Conservation (phyloP, 1,140 invertebrate species). For the Vollenhovia emeryi region DNA sequence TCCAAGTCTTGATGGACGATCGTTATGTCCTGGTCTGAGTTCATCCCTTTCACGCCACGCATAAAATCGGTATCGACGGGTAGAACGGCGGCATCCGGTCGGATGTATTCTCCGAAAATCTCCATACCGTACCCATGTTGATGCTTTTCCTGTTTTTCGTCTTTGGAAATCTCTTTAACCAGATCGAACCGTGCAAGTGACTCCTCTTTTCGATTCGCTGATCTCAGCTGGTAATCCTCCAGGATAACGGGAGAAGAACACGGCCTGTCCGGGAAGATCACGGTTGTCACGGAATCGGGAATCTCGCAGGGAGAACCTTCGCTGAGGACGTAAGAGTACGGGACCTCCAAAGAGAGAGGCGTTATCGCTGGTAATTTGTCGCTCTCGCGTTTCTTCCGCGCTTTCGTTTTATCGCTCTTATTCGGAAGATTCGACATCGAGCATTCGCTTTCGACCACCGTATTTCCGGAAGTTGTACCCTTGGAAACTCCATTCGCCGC, state of each 20-base stretch:
- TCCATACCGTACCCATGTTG: background rate
- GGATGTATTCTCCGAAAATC: slow-evolving; percentile 61
- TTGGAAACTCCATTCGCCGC: background rate
- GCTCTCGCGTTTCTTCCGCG: slow-evolving; percentile 1
- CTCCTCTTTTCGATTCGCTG: background rate
- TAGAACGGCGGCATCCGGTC: slow-evolving; percentile 2
- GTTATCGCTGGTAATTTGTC: background rate
- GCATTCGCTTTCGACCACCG: background rate
- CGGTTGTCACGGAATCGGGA: slow-evolving; percentile 81
- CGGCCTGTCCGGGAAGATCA: slow-evolving; percentile 79
- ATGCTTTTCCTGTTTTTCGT: background rate
- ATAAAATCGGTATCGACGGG: slow-evolving; percentile 67
- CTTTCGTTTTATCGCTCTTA: background rate
- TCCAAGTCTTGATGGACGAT: slow-evolving; percentile 73
- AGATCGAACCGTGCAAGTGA: background rate
- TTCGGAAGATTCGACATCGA: background rate
- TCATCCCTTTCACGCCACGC: slow-evolving; percentile 59
- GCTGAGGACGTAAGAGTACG: slow-evolving; percentile 79
- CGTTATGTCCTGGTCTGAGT: slow-evolving; percentile 62
- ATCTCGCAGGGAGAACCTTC: slow-evolving; percentile 83
- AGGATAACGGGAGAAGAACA: slow-evolving; percentile 35
- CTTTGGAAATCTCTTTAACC: background rate
- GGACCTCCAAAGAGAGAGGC: slow-evolving; percentile 2
- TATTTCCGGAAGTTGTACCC: background rate
- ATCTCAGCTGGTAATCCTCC: background rate